phyloP scores from a whole-genome alignment of 2,113 vertebrate species.

The Dipodomys merriami region DNA sequence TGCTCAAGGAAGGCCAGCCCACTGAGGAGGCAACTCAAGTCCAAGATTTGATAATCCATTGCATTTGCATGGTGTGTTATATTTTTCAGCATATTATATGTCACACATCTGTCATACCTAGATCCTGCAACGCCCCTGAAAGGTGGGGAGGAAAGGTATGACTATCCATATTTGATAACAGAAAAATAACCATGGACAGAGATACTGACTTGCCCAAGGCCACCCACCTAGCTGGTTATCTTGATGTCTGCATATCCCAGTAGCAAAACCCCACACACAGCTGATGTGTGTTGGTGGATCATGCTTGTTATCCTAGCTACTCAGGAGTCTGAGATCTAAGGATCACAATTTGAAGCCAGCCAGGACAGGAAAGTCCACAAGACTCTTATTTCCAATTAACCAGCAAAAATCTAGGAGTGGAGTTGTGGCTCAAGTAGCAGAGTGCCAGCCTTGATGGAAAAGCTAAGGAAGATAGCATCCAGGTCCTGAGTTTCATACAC shows the following conservation, averaged over 20 bases:
- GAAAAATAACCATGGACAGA: conserved; percentile 22
- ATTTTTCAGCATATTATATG: conserved; percentile 49
- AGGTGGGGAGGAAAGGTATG: conserved; percentile 52
- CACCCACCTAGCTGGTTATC: background rate
- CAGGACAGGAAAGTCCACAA: no score
- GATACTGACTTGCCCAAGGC: conserved; percentile 5
- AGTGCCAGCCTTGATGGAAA: no score
- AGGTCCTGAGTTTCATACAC: no score
- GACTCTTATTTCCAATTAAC: no score
- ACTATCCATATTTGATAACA: conserved; percentile 37
- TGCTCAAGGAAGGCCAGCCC: conserved; percentile 49
- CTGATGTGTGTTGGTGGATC: no score
- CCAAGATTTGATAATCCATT: conserved; percentile 56
- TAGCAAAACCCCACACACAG: background rate
- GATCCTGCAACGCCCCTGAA: conserved; percentile 49
- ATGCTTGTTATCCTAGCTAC: no score
- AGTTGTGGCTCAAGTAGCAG: no score
- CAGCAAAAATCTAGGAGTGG: no score
- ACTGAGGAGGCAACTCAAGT: conserved; percentile 62
- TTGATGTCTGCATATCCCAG: background rate
- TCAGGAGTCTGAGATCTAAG: no score
- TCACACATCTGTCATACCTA: conserved; percentile 67
- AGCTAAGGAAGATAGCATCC: no score
- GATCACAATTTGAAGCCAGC: no score
- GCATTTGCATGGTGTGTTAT: conserved; percentile 66